Percentiles rank a stretch among this genome's conserved stretches.
phyloP scores from a whole-genome alignment of 2,113 vertebrate genomes.

The Crypturellus undulatus region DNA sequence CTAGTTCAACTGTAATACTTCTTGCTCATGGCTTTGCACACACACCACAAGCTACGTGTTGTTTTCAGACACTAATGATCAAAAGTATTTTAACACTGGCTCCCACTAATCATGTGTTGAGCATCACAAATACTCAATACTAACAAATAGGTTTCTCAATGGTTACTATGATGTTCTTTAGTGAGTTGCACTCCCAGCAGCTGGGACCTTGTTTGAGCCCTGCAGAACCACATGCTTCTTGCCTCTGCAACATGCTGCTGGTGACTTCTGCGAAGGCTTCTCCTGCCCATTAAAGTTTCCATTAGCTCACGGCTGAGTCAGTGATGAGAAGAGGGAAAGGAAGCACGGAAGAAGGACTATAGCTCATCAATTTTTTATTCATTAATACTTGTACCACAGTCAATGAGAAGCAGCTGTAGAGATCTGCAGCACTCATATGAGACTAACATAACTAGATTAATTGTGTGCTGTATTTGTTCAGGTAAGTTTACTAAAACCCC shows the following conservation, averaged over 20 bases:
- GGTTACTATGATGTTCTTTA: slow-evolving; percentile 32
- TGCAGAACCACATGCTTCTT: background rate
- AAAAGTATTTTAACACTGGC: slow-evolving; percentile 36
- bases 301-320: background rate
- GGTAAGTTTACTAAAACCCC: slow-evolving; percentile 42
- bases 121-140: background rate
- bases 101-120: slow-evolving; percentile 17
- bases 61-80: slow-evolving; percentile 13
- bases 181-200: slow-evolving; percentile 45
- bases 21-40: slow-evolving; percentile 31
- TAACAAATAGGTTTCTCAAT: slow-evolving; percentile 54
- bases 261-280: background rate
- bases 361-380: slow-evolving; percentile 30
- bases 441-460: slow-evolving; percentile 40
- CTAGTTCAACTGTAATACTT: slow-evolving; percentile 27
- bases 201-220: slow-evolving; percentile 36
- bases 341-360: background rate
- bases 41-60: slow-evolving; percentile 9
- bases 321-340: background rate
- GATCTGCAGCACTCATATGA: background rate
- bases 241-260: background rate
- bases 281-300: background rate
- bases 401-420: slow-evolving; percentile 23
- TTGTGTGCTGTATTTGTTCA: background rate
- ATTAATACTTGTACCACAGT: background rate